These are phyloP conservation scores for Melinopterus prodromus DNA, from an alignment of 2,888 invertebrate genomes.

Conservation along the genomic window DNA sequence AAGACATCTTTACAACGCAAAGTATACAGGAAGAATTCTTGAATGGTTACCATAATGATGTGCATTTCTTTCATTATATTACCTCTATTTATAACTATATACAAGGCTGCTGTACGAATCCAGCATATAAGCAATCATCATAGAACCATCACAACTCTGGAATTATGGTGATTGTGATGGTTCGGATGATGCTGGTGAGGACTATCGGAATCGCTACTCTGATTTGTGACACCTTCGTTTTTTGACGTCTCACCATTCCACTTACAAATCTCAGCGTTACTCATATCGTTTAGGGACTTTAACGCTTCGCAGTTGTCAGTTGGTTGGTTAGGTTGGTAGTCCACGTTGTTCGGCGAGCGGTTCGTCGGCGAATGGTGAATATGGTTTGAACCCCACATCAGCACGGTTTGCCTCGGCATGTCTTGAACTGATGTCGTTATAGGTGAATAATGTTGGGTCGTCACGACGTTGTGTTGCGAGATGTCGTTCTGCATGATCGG, in stretches of 20 bases:
- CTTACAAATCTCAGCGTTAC: slow-evolving; percentile 56
- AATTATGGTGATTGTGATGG: slow-evolving; percentile 58
- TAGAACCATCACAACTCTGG: slow-evolving; percentile 61
- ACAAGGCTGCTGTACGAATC: slow-evolving; percentile 44
- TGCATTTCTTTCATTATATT: slow-evolving; percentile 47
- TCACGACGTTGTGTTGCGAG: slow-evolving; percentile 48
- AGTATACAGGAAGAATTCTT: slow-evolving; percentile 38
- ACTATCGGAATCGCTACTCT: slow-evolving; percentile 54
- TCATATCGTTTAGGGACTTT: slow-evolving; percentile 55
- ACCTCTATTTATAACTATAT: slow-evolving; percentile 52
- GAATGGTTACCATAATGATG: slow-evolving; percentile 43
- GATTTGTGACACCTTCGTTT: slow-evolving; percentile 50
- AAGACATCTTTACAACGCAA: slow-evolving; percentile 54
- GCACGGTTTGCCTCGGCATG: slow-evolving; percentile 85
- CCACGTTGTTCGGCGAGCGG: slow-evolving; percentile 51
- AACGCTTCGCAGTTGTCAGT: slow-evolving; percentile 53
- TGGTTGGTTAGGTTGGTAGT: slow-evolving; percentile 44
- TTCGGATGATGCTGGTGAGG: slow-evolving; percentile 57
- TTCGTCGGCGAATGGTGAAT: slow-evolving; percentile 48
- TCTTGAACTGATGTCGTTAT: slow-evolving; percentile 56
- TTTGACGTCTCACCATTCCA: slow-evolving; percentile 56
- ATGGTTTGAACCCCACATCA: slow-evolving; percentile 84
- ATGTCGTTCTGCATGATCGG: slow-evolving; percentile 51
- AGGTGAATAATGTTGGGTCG: slow-evolving; percentile 58
- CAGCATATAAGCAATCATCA: slow-evolving; percentile 54